phyloP scores from a whole-genome alignment of 2,113 vertebrate species.

The Scortum barcoo region DNA sequence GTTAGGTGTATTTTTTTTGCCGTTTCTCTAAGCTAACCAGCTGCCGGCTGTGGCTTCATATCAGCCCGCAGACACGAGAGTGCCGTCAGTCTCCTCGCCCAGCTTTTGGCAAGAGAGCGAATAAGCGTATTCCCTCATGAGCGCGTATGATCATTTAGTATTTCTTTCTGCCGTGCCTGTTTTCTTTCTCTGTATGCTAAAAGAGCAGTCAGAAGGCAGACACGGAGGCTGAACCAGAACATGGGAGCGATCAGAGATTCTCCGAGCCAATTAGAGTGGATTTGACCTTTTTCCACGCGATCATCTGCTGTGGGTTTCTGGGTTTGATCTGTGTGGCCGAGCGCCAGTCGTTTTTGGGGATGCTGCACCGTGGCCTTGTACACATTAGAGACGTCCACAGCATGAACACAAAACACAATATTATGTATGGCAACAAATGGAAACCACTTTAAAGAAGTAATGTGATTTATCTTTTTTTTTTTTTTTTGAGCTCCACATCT shows the following conservation, averaged over 20 bases:
- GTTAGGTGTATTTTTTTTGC: not conserved
- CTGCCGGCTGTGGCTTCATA: not conserved
- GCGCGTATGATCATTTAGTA: not conserved
- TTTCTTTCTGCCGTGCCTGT: not conserved
- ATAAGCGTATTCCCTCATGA: not conserved
- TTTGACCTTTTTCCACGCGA: conserved; percentile 26
- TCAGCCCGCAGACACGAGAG: not conserved
- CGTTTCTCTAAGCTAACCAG: not conserved
- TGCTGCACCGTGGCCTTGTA: not conserved
- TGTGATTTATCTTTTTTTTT: conserved; percentile 21
- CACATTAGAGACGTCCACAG: not conserved
- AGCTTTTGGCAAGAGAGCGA: not conserved
- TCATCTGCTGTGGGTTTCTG: conserved; percentile 6
- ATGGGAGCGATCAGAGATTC: conserved; percentile 14
- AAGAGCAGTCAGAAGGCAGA: not conserved
- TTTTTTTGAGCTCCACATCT: conserved; percentile 2
- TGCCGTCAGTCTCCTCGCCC: not conserved
- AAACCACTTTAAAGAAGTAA: conserved; percentile 15
- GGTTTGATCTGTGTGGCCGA: conserved; percentile 8
- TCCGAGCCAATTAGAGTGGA: conserved; percentile 25
- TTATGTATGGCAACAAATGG: not conserved
- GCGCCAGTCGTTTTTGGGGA: not conserved
- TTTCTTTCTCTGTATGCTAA: conserved; percentile 2
- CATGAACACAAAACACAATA: not conserved
- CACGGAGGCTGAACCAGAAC: not conserved